A percentile compares a stretch with the other conserved stretches of the same genome.
Conservation (phyloP, 2,797 vertebrate species). For the Champsocephalus gunnari region DNA sequence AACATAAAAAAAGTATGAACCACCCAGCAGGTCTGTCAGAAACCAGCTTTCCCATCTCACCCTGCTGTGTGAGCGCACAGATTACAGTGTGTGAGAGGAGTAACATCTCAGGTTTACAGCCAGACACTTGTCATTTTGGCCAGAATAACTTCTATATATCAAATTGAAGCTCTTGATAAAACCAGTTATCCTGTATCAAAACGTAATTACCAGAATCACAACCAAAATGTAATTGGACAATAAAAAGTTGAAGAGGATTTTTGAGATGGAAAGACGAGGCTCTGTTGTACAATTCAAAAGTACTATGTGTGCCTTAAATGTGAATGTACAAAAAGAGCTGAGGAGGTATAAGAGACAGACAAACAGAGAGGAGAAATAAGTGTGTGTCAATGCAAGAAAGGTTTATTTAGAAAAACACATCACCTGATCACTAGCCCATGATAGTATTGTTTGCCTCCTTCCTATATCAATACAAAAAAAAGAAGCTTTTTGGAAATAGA, state of each 20-base stretch:
- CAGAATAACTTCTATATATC: slow-evolving; percentile 53
- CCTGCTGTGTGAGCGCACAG: slow-evolving; percentile 37
- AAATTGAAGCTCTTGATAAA: slow-evolving; percentile 55
- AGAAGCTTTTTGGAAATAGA: slow-evolving; percentile 56
- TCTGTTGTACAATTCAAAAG: slow-evolving; percentile 11
- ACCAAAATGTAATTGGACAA: slow-evolving; percentile 40
- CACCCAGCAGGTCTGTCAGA: slow-evolving; percentile 23
- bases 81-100: slow-evolving; percentile 32
- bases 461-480: slow-evolving; percentile 57
- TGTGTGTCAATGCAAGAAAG: not conserved
- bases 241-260: slow-evolving; percentile 43
- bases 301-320: slow-evolving; percentile 4
- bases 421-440: slow-evolving; percentile 21
- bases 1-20: slow-evolving; percentile 35
- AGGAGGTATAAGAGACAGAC: not conserved
- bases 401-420: slow-evolving; percentile 9
- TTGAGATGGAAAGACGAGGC: slow-evolving; percentile 4
- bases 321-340: slow-evolving; percentile 1
- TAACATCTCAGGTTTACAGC: slow-evolving; percentile 58
- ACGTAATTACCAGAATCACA: slow-evolving; percentile 44
- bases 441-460: slow-evolving; percentile 44
- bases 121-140: slow-evolving; percentile 68
- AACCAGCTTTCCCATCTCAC: slow-evolving; percentile 47
- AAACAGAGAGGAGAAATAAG: not conserved
- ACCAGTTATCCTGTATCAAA: slow-evolving; percentile 63